Evolutionary conservation across 2,888 invertebrate genomes (phyloP).

Genomic region (Sarcophaga carnaria): DNA sequence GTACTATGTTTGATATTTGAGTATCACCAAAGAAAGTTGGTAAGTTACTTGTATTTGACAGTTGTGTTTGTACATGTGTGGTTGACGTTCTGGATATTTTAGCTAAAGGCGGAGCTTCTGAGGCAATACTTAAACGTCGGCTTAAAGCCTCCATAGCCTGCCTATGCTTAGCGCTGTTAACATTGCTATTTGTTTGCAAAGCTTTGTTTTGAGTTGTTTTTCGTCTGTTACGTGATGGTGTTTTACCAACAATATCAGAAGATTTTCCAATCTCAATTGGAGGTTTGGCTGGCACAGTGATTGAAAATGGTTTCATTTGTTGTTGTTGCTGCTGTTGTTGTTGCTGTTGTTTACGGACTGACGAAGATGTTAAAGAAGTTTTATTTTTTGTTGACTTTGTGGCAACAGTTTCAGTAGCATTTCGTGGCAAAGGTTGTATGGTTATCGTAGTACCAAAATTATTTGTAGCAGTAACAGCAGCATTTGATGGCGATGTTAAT

Average conservation of each 20-base stretch:
- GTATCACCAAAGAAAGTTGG: conserved; percentile 54
- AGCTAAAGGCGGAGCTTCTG: conserved; percentile 60
- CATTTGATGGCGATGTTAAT: conserved; percentile 38
- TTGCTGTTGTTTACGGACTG: conserved; percentile 41
- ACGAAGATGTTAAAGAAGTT: conserved; percentile 24
- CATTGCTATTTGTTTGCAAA: conserved; percentile 23
- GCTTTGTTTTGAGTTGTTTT: conserved; percentile 46
- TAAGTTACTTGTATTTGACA: conserved; percentile 45
- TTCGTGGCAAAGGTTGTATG: conserved; percentile 43
- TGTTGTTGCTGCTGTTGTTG: conserved; percentile 27
- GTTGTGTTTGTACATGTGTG: conserved; percentile 51
- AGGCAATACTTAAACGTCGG: conserved; percentile 65
- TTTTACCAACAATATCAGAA: conserved; percentile 27
- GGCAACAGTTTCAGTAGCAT: conserved; percentile 25
- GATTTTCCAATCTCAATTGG: conserved; percentile 31
- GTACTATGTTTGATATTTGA: conserved; percentile 62
- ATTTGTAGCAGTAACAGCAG: conserved; percentile 46
- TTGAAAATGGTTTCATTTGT: conserved; percentile 62
- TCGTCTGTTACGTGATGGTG: conserved; percentile 26
- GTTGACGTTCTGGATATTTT: conserved; percentile 61
- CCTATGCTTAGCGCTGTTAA: conserved; percentile 53
- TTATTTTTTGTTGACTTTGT: conserved; percentile 41
- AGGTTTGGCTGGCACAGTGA: conserved; percentile 69
- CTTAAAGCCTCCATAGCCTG: conserved; percentile 55
- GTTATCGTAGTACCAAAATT: conserved; percentile 64